A percentile compares a stretch with the other conserved stretches of the same genome.
phyloP scores from a whole-genome alignment of 2,888 invertebrate species.

The Empis stercorea region DNA sequence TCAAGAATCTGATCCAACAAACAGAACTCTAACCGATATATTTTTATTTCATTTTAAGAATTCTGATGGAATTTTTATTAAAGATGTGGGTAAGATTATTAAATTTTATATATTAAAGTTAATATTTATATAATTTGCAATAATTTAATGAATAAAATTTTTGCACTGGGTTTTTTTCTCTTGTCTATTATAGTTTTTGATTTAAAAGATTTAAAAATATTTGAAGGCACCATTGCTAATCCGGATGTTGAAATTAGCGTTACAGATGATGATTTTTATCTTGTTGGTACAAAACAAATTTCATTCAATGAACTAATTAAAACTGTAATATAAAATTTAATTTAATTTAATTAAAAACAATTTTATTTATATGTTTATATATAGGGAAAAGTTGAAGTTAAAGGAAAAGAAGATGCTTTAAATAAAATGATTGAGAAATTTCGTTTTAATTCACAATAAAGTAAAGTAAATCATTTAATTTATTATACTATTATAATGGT shows the following conservation, averaged over 20 bases:
- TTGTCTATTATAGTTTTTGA: slow-evolving; percentile 29
- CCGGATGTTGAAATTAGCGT: slow-evolving; percentile 28
- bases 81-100: slow-evolving; percentile 26
- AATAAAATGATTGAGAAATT: slow-evolving; percentile 30
- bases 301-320: slow-evolving; percentile 26
- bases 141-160: not conserved
- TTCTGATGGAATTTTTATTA: slow-evolving; percentile 28
- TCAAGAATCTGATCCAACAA: slow-evolving; percentile 26
- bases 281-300: slow-evolving; percentile 27
- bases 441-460: slow-evolving; percentile 15
- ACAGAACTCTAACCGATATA: slow-evolving; percentile 25
- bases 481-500: no score
- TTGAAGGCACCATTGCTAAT: slow-evolving; percentile 22
- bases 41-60: slow-evolving; percentile 32
- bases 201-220: slow-evolving; percentile 33
- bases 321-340: slow-evolving; percentile 15
- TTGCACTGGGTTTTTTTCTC: not conserved
- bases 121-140: not conserved
- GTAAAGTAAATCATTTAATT: no score
- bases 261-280: slow-evolving; percentile 29
- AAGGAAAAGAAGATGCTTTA: slow-evolving; percentile 26
- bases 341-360: not conserved
- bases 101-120: not conserved
- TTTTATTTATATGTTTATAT: slow-evolving; percentile 8
- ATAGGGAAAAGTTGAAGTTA: slow-evolving; percentile 25